Conservation (phyloP, 2,797 vertebrate genomes). For the Hafferia zeledoni region DNA sequence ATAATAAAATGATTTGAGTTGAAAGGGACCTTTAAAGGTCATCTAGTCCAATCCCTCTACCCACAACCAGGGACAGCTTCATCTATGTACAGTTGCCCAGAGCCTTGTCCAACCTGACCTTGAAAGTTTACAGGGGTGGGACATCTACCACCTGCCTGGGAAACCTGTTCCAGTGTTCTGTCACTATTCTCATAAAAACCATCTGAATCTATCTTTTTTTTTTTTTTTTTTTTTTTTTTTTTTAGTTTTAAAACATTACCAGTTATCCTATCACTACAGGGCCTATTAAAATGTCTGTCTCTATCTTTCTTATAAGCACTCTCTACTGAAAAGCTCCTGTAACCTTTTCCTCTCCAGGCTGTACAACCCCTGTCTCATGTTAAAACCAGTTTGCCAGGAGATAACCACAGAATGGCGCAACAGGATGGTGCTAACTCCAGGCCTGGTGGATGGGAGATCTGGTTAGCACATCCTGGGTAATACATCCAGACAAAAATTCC, state of each 20-base stretch:
- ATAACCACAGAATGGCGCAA: not conserved
- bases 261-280: not conserved
- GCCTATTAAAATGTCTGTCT: not conserved
- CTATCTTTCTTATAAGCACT: not conserved
- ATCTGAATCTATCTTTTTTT: not conserved
- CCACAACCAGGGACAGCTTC: not conserved
- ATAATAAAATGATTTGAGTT: not conserved
- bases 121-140: not conserved
- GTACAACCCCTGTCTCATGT: not conserved
- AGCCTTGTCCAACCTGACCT: rapidly evolving
- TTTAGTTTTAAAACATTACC: not conserved
- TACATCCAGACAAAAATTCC: not conserved
- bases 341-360: not conserved
- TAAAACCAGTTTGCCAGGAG: not conserved
- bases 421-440: not conserved
- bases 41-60: not conserved
- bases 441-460: not conserved
- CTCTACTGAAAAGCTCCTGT: not conserved
- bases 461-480: not conserved
- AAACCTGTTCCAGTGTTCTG: not conserved
- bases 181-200: not conserved
- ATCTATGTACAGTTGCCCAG: not conserved
- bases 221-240: not conserved
- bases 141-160: not conserved
- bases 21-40: not conserved